phyloP scores from a whole-genome alignment of 2,113 vertebrate genomes.

The Peromyscus maniculatus region DNA sequence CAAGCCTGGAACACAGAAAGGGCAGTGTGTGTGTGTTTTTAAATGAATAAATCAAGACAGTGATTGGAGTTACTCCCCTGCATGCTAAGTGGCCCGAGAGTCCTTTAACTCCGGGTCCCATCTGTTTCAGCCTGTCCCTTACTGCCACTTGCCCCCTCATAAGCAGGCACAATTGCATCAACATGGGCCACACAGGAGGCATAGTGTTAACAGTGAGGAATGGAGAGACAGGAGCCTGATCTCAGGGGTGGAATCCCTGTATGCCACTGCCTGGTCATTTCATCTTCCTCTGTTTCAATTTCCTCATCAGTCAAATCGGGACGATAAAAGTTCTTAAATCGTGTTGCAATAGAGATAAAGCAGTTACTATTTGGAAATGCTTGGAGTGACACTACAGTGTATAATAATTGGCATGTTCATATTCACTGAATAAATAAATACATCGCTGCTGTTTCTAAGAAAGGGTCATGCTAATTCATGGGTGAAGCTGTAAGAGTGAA shows the following conservation, averaged over 20 bases:
- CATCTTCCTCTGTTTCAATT: background rate
- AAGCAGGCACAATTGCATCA: background rate
- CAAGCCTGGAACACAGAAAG: background rate
- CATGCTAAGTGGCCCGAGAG: conserved; percentile 29
- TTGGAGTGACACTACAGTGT: background rate
- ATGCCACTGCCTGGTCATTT: background rate
- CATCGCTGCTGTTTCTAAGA: background rate
- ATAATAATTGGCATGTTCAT: background rate
- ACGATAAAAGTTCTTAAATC: background rate
- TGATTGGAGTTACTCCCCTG: conserved; percentile 13
- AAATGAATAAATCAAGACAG: conserved; percentile 57
- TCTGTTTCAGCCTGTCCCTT: background rate
- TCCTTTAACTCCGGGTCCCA: background rate
- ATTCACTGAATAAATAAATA: background rate
- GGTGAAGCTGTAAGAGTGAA: background rate
- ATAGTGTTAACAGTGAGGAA: background rate
- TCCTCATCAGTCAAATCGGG: background rate
- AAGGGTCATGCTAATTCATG: background rate
- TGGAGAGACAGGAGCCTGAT: background rate
- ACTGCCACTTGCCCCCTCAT: conserved; percentile 3
- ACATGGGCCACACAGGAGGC: background rate
- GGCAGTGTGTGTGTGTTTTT: background rate
- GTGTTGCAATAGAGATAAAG: background rate
- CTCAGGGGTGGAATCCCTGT: background rate
- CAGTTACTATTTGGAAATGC: background rate